Evolutionary conservation across 1,140 invertebrate species (phyloP), one percentile per base, ranked within the genome.

Genomic region (Parapsyche elsis): DNA sequence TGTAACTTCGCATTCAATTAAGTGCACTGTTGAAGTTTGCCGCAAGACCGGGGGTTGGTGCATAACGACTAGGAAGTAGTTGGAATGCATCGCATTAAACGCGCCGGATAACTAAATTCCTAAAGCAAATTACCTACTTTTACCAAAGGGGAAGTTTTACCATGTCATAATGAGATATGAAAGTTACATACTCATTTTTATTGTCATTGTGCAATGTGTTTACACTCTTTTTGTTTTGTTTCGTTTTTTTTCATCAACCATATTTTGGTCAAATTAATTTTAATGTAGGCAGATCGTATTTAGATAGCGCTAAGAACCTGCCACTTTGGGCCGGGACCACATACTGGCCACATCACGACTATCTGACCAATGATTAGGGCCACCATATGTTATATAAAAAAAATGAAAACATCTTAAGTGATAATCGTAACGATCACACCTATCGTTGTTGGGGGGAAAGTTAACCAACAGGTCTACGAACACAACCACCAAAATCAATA

Each of bases 211-310:
- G 49, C 49, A 16, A 53, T 53, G 10, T 16, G 49, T 53, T 53
- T 53, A 53, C 16, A 53, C 10, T 5, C 16, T 14, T 12, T 53
- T 14, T n/a, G n/a, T n/a, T 14, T 53, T 2, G 10, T 53, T 14
- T 53, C 12, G 61, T 2, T 21, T 67, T 23, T 53, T 75, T 71
- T 45, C 9, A 23, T 76, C 38, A 71, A 44, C 74, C 59, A 67
- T 44, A 44, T 81, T 80, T 67, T 45, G 79, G 57, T 10, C 53
- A 76, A 64, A 61, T 75, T 75, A 80, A 80, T 80, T 73, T 80
- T 59, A 74, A 61, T 74, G 59, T 59, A 76, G 57, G 59, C 71
- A 75, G 71, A 80, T 80, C 79, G 71, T 61, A 76, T 80, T 75
- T 76, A 70, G 79, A 75, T 80, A 75, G 49, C 16, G 59, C 16